phyloP scores from a whole-genome alignment of 2,888 invertebrate species.

The Tupiocoris notatus region DNA sequence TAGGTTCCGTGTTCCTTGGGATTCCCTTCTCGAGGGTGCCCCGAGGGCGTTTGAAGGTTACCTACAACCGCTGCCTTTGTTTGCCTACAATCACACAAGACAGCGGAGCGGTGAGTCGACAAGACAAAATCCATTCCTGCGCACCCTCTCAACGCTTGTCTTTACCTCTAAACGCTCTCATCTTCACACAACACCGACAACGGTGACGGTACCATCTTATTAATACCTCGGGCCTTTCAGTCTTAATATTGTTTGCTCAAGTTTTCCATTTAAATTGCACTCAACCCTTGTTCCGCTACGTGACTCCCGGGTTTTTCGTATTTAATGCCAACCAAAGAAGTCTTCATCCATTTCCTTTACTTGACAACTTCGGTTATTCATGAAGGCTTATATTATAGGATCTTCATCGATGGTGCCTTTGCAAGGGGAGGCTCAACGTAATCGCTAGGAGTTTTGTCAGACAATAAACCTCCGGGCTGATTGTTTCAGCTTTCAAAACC shows the following conservation, averaged over 20 bases:
- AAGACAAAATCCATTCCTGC: background rate
- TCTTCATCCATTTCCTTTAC: background rate
- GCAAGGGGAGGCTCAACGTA: background rate
- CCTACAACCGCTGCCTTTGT: conserved; percentile 22
- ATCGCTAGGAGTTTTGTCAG: conserved; percentile 10
- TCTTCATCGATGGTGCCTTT: background rate
- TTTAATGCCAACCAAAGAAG: background rate
- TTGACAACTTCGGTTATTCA: conserved; percentile 10
- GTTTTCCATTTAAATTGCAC: conserved; percentile 41
- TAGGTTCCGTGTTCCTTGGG: conserved; percentile 10
- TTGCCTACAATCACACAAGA: conserved; percentile 39
- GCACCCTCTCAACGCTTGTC: too few relatives aligned
- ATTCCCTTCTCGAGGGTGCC: conserved; percentile 13
- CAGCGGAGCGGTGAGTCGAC: background rate
- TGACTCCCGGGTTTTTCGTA: background rate
- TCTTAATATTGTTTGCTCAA: conserved; percentile 38
- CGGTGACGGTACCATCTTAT: conserved; percentile 13
- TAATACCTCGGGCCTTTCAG: conserved; percentile 32
- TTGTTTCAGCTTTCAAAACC: background rate
- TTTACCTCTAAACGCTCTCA: background rate
- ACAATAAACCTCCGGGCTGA: background rate
- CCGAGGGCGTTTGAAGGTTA: background rate
- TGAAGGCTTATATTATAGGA: background rate
- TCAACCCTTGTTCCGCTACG: background rate
- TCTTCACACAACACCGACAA: too few relatives aligned